Evolutionary conservation across 2,888 invertebrate species (phyloP), one percentile per base, ranked within the genome.

Genomic region (Schizotus pectinicornis): DNA sequence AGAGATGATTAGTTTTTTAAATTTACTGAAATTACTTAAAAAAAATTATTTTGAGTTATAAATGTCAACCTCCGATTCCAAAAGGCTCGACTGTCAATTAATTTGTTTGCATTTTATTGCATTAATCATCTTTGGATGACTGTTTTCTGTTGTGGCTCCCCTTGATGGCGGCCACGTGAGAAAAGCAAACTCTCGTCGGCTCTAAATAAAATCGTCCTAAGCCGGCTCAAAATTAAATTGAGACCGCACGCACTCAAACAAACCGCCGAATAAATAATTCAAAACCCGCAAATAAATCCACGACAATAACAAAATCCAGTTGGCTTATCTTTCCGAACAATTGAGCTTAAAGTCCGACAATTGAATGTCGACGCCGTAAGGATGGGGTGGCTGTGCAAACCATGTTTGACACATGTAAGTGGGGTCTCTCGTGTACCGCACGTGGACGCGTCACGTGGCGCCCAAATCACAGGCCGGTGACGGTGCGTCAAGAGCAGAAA

Each of bases 291-390:
- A 69, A 72, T 65, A 72, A 71, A 69, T 67, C 70, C 63, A 56
- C 62, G 68, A 72, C 68, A 67, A 67, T 70, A 61, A 59, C 59
- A 48, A 74, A 74, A 74, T 75, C 75, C 69, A 59, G 69, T 73
- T 71, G 76, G 77, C 75, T 78, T 77, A 77, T 77, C 77, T 77
- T 78, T 77, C 75, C 77, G 60, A 74, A 78, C 78, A 78, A 78
- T 78, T 78, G 77, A 74, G 60, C 66, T 46, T 37, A 53, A 38
- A 46, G 33, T 48, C 36, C 30, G 46, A 50, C 58, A 63, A 61
- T 61, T 56, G 63, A 58, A 59, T 42, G 56, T 45, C 22, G 55
- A 13, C 47, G 13, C 31, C 22, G 53, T 59, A 54, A 55, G 36
- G 38, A 57, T 22, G 63, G 63, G 67, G 60, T 59, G 57, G 45